Evolutionary conservation across 2,113 vertebrate species (phyloP).

Genomic region (Myiagra hebetior): DNA sequence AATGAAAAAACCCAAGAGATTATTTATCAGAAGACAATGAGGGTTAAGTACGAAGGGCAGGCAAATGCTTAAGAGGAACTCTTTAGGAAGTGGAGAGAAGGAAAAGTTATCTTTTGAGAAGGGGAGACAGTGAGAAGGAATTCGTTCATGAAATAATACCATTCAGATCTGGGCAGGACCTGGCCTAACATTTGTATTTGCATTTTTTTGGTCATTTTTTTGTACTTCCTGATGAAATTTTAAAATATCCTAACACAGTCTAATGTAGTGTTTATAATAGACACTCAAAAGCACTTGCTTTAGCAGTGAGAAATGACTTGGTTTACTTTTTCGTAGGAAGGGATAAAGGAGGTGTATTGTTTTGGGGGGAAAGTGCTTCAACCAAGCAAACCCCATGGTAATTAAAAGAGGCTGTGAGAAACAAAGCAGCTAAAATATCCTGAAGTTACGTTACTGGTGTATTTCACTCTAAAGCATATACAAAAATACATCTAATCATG

Average conservation of each 20-base stretch:
- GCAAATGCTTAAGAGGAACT: not conserved
- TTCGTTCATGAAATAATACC: not conserved
- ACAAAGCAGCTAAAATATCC: slow-evolving; percentile 30
- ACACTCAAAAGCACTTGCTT: not conserved
- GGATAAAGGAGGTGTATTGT: not conserved
- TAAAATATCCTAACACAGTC: not conserved
- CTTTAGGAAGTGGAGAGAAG: not conserved
- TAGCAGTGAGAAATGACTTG: not conserved
- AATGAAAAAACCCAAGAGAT: not conserved
- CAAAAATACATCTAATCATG: not conserved
- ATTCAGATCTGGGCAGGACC: not conserved
- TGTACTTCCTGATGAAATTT: not conserved
- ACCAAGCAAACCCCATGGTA: not conserved
- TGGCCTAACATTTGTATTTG: not conserved
- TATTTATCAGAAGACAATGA: not conserved
- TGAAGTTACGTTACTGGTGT: slow-evolving; percentile 4
- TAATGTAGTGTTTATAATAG: not conserved
- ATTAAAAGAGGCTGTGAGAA: not conserved
- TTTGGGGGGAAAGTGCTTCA: slow-evolving; percentile 11
- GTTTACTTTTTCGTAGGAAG: not conserved
- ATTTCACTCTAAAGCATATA: not conserved
- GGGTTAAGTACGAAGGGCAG: not conserved
- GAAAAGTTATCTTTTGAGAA: not conserved
- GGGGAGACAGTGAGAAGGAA: not conserved
- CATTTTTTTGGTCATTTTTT: not conserved